These are phyloP conservation scores for Coronaproctus castanopsis DNA, from an alignment of 2,888 invertebrate species.

Conservation along the genomic window DNA sequence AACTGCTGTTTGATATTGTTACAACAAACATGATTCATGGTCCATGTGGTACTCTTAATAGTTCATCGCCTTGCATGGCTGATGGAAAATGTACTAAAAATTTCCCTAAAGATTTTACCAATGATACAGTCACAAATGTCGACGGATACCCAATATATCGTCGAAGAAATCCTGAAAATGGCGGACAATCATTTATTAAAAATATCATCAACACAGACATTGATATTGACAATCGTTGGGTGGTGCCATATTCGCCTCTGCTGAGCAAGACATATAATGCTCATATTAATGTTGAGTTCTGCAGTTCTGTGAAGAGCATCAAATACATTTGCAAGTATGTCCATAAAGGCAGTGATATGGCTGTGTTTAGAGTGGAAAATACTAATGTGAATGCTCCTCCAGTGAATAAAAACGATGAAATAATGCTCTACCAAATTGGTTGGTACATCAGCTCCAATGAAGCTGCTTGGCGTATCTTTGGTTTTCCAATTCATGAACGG, in stretches of 20 bases:
- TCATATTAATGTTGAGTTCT: constrained; percentile 23
- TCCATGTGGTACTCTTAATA: constrained; percentile 18
- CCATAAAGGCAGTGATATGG: constrained; percentile 17
- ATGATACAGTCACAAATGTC: constrained; percentile 21
- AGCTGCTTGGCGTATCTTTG: constrained; percentile 14
- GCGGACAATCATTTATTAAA: constrained; percentile 22
- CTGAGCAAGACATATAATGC: constrained; percentile 20
- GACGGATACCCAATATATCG: constrained; percentile 24
- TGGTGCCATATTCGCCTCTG: constrained; percentile 17
- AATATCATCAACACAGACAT: constrained; percentile 15
- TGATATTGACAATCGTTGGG: constrained; percentile 18
- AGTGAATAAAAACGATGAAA: constrained; percentile 19
- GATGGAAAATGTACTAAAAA: constrained; percentile 20
- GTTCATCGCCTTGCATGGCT: constrained; percentile 20
- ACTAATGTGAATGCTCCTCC: constrained; percentile 18
- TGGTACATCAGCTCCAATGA: constrained; percentile 18
- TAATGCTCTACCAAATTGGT: constrained; percentile 19
- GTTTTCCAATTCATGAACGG: constrained; percentile 21
- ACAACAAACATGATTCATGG: constrained; percentile 25
- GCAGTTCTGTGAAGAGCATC: constrained; percentile 26
- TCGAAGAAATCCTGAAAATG: constrained; percentile 17
- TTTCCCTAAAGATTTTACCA: constrained; percentile 19
- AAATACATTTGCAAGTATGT: constrained; percentile 26
- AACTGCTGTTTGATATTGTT: constrained; percentile 20
- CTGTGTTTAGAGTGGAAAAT: constrained; percentile 15